Percentiles rank a stretch among this genome's conserved stretches.
Evolutionary conservation across 2,113 vertebrate genomes (phyloP).

Genomic region (Leptobrachium leishanense): DNA sequence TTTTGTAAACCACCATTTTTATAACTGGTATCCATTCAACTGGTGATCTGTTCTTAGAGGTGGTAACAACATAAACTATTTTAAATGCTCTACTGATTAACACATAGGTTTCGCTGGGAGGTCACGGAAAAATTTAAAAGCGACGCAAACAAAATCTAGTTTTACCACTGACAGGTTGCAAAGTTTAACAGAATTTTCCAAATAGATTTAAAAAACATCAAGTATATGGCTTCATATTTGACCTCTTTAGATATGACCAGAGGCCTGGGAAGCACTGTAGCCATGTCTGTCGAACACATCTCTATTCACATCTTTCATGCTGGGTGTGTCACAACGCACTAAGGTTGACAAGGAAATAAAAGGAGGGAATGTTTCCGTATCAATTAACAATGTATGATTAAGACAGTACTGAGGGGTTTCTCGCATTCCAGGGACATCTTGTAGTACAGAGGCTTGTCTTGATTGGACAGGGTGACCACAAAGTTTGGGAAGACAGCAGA

Average conservation of each 20-base stretch:
- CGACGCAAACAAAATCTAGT: too few relatives aligned
- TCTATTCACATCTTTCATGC: neutral
- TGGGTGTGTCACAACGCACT: neutral
- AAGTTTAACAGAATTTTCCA: too few relatives aligned
- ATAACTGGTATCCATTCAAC: too few relatives aligned
- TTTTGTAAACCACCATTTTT: too few relatives aligned
- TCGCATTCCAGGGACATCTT: neutral
- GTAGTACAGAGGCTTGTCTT: neutral
- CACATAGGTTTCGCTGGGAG: too few relatives aligned
- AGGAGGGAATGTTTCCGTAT: neutral
- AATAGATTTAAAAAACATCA: neutral
- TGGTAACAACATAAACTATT: too few relatives aligned
- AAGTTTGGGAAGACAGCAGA: neutral
- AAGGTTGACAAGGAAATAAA: neutral
- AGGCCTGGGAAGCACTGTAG: slow-evolving; percentile 3
- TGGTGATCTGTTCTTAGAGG: too few relatives aligned
- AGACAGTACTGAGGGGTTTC: neutral
- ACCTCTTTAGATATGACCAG: neutral
- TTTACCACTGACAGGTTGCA: too few relatives aligned
- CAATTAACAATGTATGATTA: neutral
- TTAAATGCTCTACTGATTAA: too few relatives aligned
- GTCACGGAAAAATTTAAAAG: too few relatives aligned
- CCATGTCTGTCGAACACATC: neutral
- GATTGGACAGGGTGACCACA: neutral
- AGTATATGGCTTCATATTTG: slow-evolving; percentile 24